These are phyloP conservation scores for Schizaphis graminum DNA, from an alignment of 2,888 invertebrate species.

Conservation along the genomic window DNA sequence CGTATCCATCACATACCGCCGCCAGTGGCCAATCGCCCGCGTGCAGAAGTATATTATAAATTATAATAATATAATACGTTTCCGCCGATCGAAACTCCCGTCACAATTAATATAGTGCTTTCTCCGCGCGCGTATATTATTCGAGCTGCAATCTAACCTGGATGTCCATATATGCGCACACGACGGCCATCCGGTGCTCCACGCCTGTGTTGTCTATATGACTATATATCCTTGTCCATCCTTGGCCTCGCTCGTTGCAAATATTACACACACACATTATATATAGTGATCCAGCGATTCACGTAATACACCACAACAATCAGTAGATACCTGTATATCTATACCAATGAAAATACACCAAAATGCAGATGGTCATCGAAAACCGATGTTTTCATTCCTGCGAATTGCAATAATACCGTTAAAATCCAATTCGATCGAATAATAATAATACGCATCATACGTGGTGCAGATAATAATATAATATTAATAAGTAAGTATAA, in stretches of 20 bases:
- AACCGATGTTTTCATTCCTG: neutral
- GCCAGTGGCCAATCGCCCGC: neutral
- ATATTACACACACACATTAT: neutral
- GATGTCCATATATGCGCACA: conserved; percentile 63
- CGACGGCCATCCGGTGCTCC: conserved; percentile 63
- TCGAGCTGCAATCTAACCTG: conserved; percentile 56
- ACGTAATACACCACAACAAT: conserved; percentile 40
- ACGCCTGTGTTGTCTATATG: conserved; percentile 35
- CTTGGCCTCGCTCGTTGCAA: conserved; percentile 51
- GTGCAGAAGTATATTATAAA: neutral
- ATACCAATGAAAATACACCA: neutral
- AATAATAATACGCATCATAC: neutral
- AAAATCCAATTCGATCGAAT: neutral
- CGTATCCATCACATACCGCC: neutral
- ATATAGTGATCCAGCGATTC: conserved; percentile 1
- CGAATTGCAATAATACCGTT: neutral
- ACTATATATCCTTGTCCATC: conserved; percentile 56
- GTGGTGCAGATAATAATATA: neutral
- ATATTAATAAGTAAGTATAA: neutral
- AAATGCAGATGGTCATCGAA: conserved; percentile 11
- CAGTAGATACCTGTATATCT: neutral
- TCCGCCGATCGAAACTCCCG: conserved; percentile 45
- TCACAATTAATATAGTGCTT: conserved; percentile 52
- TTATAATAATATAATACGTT: conserved; percentile 26
- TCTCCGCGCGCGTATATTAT: conserved; percentile 35